phyloP scores from a whole-genome alignment of 2,797 vertebrate genomes.

The Antennarius maculatus region DNA sequence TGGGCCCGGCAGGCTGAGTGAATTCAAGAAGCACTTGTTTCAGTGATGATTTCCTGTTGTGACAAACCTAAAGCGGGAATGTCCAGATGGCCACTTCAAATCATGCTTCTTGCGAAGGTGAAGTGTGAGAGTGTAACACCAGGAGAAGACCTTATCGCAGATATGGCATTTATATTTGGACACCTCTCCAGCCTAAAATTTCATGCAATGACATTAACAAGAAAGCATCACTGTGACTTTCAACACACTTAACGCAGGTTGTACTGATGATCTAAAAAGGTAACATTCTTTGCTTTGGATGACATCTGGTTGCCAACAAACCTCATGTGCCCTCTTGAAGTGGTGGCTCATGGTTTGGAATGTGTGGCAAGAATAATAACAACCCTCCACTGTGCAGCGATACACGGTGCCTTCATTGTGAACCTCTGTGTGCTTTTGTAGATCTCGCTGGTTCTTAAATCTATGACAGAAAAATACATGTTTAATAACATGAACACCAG shows the following conservation, averaged over 20 bases:
- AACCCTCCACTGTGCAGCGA: constrained; percentile 81
- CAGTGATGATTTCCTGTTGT: not conserved
- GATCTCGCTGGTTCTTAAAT: constrained; percentile 83
- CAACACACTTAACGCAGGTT: not conserved
- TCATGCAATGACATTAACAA: not conserved
- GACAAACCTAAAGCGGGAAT: constrained; percentile 81
- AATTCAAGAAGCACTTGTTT: not conserved
- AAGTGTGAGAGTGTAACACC: constrained; percentile 84
- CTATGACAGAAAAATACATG: constrained; percentile 44
- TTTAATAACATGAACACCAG: not conserved
- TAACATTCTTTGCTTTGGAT: not conserved
- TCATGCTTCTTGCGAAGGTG: constrained; percentile 84
- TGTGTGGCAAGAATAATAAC: constrained; percentile 79
- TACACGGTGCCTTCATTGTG: constrained; percentile 83
- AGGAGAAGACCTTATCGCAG: constrained; percentile 85
- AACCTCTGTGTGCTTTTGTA: constrained; percentile 83
- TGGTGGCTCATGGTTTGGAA: constrained; percentile 75
- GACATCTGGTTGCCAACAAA: constrained; percentile 30
- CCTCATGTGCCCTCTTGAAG: constrained; percentile 79
- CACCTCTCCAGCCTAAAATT: constrained; percentile 72
- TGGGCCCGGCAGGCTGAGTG: not conserved
- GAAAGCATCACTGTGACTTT: not conserved
- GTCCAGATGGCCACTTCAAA: constrained; percentile 85
- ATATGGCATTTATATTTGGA: constrained; percentile 85
- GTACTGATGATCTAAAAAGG: not conserved